These are phyloP conservation scores for Lithophane socia DNA, from an alignment of 2,888 invertebrate species.

Conservation along the genomic window DNA sequence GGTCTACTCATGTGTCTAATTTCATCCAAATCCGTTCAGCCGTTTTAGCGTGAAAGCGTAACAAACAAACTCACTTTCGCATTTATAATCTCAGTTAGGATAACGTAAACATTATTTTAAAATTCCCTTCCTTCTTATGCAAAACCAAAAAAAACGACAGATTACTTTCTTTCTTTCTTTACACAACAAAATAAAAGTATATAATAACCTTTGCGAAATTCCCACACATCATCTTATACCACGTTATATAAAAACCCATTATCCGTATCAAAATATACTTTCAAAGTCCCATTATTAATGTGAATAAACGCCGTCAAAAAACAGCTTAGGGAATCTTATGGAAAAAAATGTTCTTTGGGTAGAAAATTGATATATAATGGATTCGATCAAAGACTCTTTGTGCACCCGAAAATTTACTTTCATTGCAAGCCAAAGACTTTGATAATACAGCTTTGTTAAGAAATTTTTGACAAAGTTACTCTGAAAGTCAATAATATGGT, in stretches of 20 bases:
- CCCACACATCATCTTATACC: not conserved
- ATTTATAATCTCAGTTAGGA: no score
- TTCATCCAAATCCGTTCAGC: no score
- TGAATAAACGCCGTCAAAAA: conserved; percentile 39
- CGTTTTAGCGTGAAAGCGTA: no score
- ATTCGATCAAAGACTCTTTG: conserved; percentile 35
- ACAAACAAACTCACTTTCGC: no score
- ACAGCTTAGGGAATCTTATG: conserved; percentile 47
- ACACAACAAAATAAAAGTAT: not conserved
- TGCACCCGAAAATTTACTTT: conserved; percentile 37
- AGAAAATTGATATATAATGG: conserved; percentile 57
- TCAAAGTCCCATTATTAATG: conserved; percentile 39
- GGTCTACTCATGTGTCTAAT: no score
- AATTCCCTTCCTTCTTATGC: no score
- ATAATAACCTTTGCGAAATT: not conserved
- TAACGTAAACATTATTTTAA: not conserved
- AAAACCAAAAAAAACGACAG: not conserved
- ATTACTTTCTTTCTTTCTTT: no score
- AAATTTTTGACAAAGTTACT: conserved; percentile 13
- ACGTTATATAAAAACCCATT: conserved; percentile 34
- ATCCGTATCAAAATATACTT: conserved; percentile 33
- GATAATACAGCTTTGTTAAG: conserved; percentile 16
- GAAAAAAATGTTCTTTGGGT: conserved; percentile 37
- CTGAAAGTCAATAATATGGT: conserved; percentile 4
- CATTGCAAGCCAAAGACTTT: conserved; percentile 19